phyloP scores from a whole-genome alignment of 1,140 invertebrate genomes.

The Tetragonula clypearis region DNA sequence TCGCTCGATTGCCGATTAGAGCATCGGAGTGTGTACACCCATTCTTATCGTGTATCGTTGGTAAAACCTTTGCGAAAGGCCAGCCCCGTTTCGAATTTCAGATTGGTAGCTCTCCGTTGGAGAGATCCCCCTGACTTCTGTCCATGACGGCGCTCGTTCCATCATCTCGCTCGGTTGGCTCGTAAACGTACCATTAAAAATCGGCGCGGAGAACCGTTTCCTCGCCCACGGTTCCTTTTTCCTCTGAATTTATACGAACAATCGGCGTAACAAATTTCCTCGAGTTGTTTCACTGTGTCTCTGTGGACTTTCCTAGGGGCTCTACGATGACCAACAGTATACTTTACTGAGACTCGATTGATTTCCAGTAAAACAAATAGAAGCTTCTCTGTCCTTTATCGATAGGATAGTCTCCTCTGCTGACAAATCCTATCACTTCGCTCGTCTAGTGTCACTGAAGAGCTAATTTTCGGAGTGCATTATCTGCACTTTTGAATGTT shows the following conservation, averaged over 20 bases:
- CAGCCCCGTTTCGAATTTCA: slow-evolving; percentile 65
- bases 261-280: slow-evolving; percentile 64
- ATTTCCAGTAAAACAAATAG: too few relatives aligned
- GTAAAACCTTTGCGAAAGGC: slow-evolving; percentile 30
- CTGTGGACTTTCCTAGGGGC: neutral
- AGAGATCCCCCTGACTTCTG: slow-evolving; percentile 50
- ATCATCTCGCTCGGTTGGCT: slow-evolving; percentile 67
- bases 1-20: slow-evolving; percentile 3
- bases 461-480: too few relatives aligned
- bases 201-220: slow-evolving; percentile 34
- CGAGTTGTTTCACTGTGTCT: slow-evolving; percentile 13
- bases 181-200: slow-evolving; percentile 64
- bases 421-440: too few relatives aligned
- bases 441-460: too few relatives aligned
- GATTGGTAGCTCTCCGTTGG: slow-evolving; percentile 41
- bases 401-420: too few relatives aligned
- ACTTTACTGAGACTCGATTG: too few relatives aligned
- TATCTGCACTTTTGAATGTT: too few relatives aligned
- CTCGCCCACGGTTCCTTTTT: slow-evolving; percentile 49
- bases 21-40: slow-evolving; percentile 12
- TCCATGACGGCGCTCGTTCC: slow-evolving; percentile 62
- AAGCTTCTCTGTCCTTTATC: too few relatives aligned
- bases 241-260: slow-evolving; percentile 53
- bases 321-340: neutral
- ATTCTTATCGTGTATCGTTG: neutral